Evolutionary conservation across 2,113 vertebrate species (phyloP).

Genomic region (Odocoileus virginianus): DNA sequence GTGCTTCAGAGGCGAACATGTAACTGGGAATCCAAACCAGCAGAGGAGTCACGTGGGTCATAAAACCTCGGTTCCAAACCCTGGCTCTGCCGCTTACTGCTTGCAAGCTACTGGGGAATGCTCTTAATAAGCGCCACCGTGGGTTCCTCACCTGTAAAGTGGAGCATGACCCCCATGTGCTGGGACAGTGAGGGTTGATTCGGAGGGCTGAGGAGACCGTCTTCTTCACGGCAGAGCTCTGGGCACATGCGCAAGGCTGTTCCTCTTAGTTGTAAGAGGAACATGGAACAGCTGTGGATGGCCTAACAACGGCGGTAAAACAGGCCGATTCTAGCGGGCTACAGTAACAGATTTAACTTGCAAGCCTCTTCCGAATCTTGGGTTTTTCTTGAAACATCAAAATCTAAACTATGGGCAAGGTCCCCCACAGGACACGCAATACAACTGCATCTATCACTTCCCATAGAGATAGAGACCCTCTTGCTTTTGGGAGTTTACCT

Average conservation of each 20-base stretch:
- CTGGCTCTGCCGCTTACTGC: neutral
- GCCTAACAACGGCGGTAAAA: neutral
- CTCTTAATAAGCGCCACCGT: neutral
- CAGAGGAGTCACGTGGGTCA: neutral
- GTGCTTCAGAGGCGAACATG: neutral
- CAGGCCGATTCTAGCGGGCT: neutral
- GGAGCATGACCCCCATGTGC: neutral
- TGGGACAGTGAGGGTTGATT: neutral
- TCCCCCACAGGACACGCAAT: neutral
- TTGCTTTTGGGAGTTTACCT: neutral
- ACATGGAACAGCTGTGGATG: neutral
- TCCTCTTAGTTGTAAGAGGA: neutral
- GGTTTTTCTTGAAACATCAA: neutral
- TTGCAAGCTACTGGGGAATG: neutral
- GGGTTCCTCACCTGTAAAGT: neutral
- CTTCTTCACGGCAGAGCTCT: neutral
- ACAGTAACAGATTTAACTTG: neutral
- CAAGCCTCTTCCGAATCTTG: neutral
- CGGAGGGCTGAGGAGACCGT: neutral
- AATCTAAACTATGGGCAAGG: neutral
- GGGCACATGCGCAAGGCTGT: accelerated
- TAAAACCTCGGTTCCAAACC: neutral
- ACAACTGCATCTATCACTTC: neutral
- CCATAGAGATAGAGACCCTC: neutral
- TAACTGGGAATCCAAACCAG: neutral